These are phyloP conservation scores for Eilema sororculum DNA, from an alignment of 2,888 invertebrate species.

Conservation along the genomic window DNA sequence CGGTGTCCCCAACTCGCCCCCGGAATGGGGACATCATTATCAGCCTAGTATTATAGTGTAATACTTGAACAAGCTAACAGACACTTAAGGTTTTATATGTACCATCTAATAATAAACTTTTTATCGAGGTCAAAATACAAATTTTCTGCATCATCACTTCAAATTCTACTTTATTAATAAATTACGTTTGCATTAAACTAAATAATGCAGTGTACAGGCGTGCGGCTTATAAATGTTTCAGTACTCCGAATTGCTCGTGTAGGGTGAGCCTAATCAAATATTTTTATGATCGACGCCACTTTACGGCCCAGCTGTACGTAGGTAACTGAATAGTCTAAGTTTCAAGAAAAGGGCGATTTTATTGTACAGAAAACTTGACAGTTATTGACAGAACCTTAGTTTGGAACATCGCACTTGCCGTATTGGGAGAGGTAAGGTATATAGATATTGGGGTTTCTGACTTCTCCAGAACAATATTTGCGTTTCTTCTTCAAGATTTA, in stretches of 20 bases:
- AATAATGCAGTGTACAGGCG: slow-evolving; percentile 56
- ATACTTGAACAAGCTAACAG: too few relatives aligned
- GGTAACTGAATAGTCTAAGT: slow-evolving; percentile 52
- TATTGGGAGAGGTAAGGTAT: too few relatives aligned
- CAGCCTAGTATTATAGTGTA: too few relatives aligned
- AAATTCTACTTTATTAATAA: slow-evolving; percentile 43
- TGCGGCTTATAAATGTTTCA: slow-evolving; percentile 80
- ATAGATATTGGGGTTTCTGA: too few relatives aligned
- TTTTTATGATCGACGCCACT: slow-evolving; percentile 86
- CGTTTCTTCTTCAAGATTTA: background rate
- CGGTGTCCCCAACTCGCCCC: too few relatives aligned
- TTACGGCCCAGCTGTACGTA: slow-evolving; percentile 75
- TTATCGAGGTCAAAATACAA: slow-evolving; percentile 4
- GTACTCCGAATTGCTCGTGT: slow-evolving; percentile 75
- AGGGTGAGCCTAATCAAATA: slow-evolving; percentile 83
- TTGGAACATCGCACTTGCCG: too few relatives aligned
- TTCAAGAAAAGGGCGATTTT: slow-evolving; percentile 1
- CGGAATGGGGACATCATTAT: too few relatives aligned
- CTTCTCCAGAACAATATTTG: background rate
- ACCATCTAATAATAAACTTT: background rate
- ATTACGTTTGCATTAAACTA: slow-evolving; percentile 59
- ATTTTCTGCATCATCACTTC: slow-evolving; percentile 32
- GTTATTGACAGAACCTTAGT: too few relatives aligned
- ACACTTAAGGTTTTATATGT: background rate
- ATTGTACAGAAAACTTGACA: background rate